Evolutionary conservation across 1,140 invertebrate species (phyloP), one percentile per base, ranked within the genome.

Genomic region (Drosophila sp.): DNA sequence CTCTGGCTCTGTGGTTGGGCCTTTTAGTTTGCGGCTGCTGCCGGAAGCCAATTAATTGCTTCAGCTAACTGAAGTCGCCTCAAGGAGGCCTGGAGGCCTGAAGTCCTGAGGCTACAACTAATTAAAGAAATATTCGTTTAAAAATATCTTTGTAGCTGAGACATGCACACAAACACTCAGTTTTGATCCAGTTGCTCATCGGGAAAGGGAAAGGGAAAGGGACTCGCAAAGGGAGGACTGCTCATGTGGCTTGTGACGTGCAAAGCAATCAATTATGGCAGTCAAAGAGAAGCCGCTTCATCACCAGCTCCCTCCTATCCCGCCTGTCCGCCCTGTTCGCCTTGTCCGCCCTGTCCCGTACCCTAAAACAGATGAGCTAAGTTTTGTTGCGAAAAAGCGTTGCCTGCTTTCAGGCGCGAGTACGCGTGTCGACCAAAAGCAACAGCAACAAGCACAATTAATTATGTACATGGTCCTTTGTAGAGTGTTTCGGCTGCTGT

Each of bases 191-290:
- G 3, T 5, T 14, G 9, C 7, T 7, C 21, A 13, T 18, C 9
- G 0, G 16, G 6, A 7, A 4, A 16, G 4, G 2, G 7, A 16
- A 36, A n/a, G 8, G 13, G 18, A 11, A 16, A 0, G 14, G 21
- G 27, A 21, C n/a, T n/a, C n/a, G n/a, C n/a, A n/a, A 4, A 56
- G 51, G 4, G 18, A 21, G 25, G 32, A 27, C 45, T 58, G 36
- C 45, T 72, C 62, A 51, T 76, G 75, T 71, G 72, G 77, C 72
- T 45, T 75, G 73, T 75, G 73, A 78, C 74, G 82, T 87, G 71
- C 82, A 66, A 78, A 80, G 81, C 78, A 87, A 87, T 87, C 82
- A 87, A 89, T 87, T 87, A 87, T 66, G 79, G 64, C 79, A 75
- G 66, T 67, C 72, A 70, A 71, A 53, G 36, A 72, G 66, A 46